Evolutionary conservation across 2,113 vertebrate species (phyloP).

Genomic region (Lipotes vexillifer): DNA sequence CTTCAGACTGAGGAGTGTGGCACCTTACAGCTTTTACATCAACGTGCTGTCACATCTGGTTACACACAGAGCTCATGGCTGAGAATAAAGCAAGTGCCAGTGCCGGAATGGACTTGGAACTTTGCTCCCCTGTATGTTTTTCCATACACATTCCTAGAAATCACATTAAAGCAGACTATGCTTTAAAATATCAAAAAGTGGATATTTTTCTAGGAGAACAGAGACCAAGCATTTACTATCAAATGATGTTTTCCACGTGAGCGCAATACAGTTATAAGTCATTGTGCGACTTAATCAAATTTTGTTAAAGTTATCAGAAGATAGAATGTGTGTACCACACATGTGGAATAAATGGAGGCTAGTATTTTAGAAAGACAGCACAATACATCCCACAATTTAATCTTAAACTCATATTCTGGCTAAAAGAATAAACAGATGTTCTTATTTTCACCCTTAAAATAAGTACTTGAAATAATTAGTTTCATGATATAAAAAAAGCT

Average conservation of each 20-base stretch:
- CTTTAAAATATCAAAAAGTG: not conserved
- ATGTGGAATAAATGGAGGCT: fast-evolving
- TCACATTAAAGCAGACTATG: too few species aligned
- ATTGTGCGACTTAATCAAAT: not conserved
- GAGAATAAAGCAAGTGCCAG: too few species aligned
- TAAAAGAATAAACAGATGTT: not conserved
- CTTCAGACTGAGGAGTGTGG: not conserved
- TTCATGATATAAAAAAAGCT: not conserved
- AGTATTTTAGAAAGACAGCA: not conserved
- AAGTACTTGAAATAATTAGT: not conserved
- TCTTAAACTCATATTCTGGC: not conserved
- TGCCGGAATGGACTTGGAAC: too few species aligned
- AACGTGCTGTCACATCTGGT: too few species aligned
- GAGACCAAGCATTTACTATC: not conserved
- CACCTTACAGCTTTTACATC: too few species aligned
- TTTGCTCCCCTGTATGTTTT: not conserved
- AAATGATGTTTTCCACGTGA: fast-evolving
- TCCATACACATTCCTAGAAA: too few species aligned
- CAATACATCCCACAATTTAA: fast-evolving
- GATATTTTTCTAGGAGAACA: not conserved
- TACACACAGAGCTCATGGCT: too few species aligned
- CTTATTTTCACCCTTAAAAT: not conserved
- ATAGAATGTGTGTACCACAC: not conserved
- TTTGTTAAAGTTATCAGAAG: not conserved
- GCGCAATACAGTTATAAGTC: not conserved